Base-by-base conservation (phyloP, 2,797 vertebrate genomes). In the Nyctalus aviator region DNA sequence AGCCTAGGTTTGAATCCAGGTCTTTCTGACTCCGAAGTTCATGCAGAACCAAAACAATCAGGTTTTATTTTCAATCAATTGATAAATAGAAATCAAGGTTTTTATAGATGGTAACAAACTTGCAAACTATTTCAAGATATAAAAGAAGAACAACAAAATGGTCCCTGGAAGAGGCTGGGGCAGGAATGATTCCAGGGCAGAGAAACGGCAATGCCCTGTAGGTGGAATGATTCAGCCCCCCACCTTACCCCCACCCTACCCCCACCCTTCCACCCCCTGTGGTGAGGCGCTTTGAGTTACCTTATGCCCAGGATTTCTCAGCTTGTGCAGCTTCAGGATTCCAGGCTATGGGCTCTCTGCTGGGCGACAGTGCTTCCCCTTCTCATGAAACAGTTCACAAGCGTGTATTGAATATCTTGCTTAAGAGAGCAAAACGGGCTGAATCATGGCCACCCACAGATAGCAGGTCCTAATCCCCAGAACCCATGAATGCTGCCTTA, bases 81-180 rank as follows among this genome's bases (percentile, higher is more conserved):
- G 41, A 77, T 78, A 62, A 88, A n/a, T 46, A 94, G 53, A 93
- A 93, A 78, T 64, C 12, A 77, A 93, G 37, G 73, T 88, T 94
- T 57, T 72, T 27, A 76, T 23, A 20, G 79, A 46, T 89, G 55
- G 6, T 44, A 79, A 57, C 41, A 83, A 78, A 37, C 9, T 14
- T 92, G 11, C 30, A 86, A 79, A 53, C 68, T 91, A 13, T 84
- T 66, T 93, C 23, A 72, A 62, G 53, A 77, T 62, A 50, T 46
- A 92, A 95, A 94, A 91, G 59, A 50, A 91, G 57, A 83, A 84
- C 15, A 57, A 92, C 93, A 66, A 37, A 8, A 46, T 73, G 68
- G 41, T 66, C 23, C 23, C 66, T 83, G 41, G n/a, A 86, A 68
- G 66, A 93, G 35, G 2, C n/a, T 44, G 12, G 20, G 59, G 35